Conservation (phyloP, 2,797 vertebrate genomes). For the Kryptopterus vitreolus region DNA sequence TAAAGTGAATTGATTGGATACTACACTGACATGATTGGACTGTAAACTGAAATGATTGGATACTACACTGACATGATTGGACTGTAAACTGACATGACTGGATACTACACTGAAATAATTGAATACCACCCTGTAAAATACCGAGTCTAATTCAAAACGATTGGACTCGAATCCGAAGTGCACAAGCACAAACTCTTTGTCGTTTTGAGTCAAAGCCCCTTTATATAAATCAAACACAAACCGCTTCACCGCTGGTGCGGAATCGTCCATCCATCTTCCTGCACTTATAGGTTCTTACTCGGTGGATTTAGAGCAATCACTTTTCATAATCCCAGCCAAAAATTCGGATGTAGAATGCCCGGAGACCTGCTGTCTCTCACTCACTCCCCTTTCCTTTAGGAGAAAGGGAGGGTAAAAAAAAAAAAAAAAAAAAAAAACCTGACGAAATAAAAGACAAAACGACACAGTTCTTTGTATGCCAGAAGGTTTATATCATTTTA, state of each 20-base stretch:
- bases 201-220: neutral
- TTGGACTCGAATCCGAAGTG: too few relatives aligned
- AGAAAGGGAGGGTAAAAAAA: neutral
- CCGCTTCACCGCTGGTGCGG: slow-evolving; percentile 1
- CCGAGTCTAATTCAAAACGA: too few relatives aligned
- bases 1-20: too few relatives aligned
- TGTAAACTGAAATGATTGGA: too few relatives aligned
- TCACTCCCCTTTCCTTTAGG: neutral
- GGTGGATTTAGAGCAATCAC: neutral
- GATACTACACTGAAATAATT: neutral
- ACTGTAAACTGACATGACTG: neutral
- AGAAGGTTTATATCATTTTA: neutral
- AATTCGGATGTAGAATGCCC: neutral
- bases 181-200: neutral
- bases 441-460: neutral
- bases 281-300: neutral
- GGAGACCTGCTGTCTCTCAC: neutral
- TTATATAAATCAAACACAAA: neutral
- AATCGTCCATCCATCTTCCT: neutral
- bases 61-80: too few relatives aligned
- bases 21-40: too few relatives aligned
- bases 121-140: too few relatives aligned
- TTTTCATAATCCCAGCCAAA: neutral
- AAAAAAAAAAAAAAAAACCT: neutral
- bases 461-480: neutral